Percentiles rank a stretch among this genome's conserved stretches.
Evolutionary conservation across 2,113 vertebrate genomes (phyloP).

Genomic region (Cinclus mexicanus): DNA sequence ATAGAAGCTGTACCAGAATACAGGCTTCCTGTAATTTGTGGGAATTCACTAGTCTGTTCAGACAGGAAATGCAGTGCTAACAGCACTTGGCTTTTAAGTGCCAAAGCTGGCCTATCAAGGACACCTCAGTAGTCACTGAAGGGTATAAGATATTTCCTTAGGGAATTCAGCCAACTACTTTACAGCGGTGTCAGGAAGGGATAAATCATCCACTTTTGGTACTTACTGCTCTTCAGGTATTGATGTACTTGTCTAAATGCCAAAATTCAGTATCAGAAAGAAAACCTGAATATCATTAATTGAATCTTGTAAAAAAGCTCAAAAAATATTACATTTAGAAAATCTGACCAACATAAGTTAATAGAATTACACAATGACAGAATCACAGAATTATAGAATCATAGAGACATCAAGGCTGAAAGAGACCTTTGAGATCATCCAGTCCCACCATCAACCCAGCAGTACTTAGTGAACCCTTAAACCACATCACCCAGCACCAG

Average conservation of each 20-base stretch:
- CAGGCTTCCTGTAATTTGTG: background rate
- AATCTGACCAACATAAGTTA: background rate
- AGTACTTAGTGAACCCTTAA: background rate
- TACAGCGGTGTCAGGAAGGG: background rate
- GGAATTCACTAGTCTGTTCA: background rate
- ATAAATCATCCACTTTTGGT: background rate
- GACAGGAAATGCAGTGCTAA: background rate
- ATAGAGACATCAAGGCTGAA: background rate
- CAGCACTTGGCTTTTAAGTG: background rate
- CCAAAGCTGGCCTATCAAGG: background rate
- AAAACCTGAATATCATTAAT: background rate
- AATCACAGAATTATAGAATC: background rate
- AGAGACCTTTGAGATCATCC: background rate
- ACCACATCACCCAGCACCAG: background rate
- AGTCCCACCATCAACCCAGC: accelerated
- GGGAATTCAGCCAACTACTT: background rate
- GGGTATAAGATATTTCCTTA: background rate
- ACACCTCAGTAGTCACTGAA: background rate
- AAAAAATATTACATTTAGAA: background rate
- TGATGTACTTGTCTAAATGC: background rate
- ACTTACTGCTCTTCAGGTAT: background rate
- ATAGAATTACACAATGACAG: too few species aligned
- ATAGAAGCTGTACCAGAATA: background rate
- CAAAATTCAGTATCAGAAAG: background rate
- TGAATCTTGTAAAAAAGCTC: background rate